Evolutionary conservation across 2,113 vertebrate species (phyloP), one percentile per base, ranked within the genome.

Genomic region (Rhagologus leucostigma): DNA sequence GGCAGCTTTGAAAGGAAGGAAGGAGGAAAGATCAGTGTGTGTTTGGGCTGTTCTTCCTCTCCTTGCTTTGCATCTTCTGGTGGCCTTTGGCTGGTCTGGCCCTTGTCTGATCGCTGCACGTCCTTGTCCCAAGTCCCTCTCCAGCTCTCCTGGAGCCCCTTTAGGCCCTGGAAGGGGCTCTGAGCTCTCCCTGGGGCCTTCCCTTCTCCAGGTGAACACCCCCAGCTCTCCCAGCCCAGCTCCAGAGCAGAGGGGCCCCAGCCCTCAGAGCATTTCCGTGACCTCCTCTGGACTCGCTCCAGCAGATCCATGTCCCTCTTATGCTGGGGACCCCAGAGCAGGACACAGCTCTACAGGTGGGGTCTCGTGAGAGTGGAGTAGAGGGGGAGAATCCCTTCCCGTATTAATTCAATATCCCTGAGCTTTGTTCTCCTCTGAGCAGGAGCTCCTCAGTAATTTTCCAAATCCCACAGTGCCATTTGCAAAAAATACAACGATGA

Each of bases 261-360:
- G 15, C 55, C 46, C 87, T 47, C 1, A 1, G 47, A 69, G 35
- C 32, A 33, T 14, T 12, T 42, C 2, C 0, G 2, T 70, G 47
- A 3, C 4, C 15, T 56, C 14, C 32, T 42, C 17, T 55, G 47
- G 30, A 27, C 10, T 35, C 0, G 0, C 2, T 75, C 60, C 60
- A 74, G 37, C 19, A 82, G 42, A 2, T 42, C 56, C 56, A 9
- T 9, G 8, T 63, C 62, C 78, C 27, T 30, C 29, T 13, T 1
- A 5, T 6, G 1, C 3, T 76, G 55, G 17, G 17, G 17, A 8
- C 30, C 14, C 21, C 79, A 84, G 46, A 56, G 63, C 11, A 14
- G 49, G 71, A 53, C 35, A 35, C 11, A 55, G 32, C 35, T 14
- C 56, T 20, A 5, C 8, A 49, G 16, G 11, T 56, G 35, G 24